phyloP scores from a whole-genome alignment of 2,797 vertebrate genomes.

The Schizothorax lantsangensis region DNA sequence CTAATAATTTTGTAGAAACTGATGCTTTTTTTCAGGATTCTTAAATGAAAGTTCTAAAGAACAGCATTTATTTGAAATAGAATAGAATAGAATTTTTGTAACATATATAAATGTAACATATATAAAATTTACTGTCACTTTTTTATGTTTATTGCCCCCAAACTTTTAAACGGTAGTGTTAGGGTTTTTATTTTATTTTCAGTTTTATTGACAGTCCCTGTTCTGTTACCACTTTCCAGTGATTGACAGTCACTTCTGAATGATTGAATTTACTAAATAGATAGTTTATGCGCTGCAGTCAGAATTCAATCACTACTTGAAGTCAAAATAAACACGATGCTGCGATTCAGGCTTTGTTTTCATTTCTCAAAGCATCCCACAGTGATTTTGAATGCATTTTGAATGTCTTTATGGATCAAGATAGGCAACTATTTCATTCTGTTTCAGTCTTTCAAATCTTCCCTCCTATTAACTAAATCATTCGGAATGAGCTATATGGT shows the following conservation, averaged over 20 bases:
- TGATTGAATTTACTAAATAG: neutral
- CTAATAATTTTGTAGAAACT: neutral
- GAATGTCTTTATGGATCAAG: neutral
- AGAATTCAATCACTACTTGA: neutral
- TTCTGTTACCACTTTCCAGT: neutral
- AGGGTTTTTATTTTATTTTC: neutral
- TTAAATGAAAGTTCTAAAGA: neutral
- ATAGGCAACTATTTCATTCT: neutral
- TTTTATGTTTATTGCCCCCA: neutral
- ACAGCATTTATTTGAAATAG: neutral
- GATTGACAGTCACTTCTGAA: neutral
- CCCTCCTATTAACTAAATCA: neutral
- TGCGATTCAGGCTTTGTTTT: conserved; percentile 6
- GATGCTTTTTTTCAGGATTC: neutral
- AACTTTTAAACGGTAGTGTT: neutral
- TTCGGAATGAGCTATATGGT: neutral
- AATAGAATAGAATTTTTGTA: too few species aligned
- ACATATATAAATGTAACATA: too few species aligned
- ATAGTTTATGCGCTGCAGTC: neutral
- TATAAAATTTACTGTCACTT: too few species aligned
- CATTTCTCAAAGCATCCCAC: conserved; percentile 9
- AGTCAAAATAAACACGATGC: neutral
- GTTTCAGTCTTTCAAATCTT: neutral
- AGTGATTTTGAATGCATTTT: conserved; percentile 1
- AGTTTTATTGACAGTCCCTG: neutral